These are phyloP conservation scores for Rhizomys pruinosus DNA, from an alignment of 2,113 vertebrate species.

Conservation along the genomic window DNA sequence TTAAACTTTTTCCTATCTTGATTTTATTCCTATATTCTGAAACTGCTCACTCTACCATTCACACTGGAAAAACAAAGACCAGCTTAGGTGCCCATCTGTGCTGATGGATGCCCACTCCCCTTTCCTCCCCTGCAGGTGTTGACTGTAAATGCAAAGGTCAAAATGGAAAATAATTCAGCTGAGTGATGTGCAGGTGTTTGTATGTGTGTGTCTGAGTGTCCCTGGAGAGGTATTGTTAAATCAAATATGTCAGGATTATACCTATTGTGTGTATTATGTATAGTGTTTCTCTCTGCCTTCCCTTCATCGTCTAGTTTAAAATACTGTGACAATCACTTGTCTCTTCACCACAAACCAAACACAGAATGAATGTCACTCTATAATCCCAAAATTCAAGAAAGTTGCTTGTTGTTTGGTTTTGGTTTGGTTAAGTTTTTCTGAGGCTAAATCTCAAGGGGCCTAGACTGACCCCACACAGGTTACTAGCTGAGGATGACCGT, in stretches of 20 bases:
- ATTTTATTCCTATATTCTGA: conserved; percentile 1
- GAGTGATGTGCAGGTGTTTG: neutral
- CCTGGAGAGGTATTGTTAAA: conserved; percentile 1
- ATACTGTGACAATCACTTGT: neutral
- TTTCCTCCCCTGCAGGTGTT: neutral
- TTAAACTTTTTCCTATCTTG: neutral
- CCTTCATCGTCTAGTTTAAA: neutral
- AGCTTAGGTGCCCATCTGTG: neutral
- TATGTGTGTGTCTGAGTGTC: neutral
- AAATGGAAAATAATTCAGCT: conserved; percentile 11
- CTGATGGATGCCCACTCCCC: neutral
- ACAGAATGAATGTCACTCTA: neutral
- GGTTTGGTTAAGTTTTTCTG: neutral
- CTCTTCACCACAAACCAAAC: conserved; percentile 10
- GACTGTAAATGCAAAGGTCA: conserved; percentile 24
- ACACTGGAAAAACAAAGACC: conserved; percentile 20
- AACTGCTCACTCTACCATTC: neutral
- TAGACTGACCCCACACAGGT: neutral
- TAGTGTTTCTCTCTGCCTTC: neutral
- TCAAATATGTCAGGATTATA: neutral
- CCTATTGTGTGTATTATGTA: neutral
- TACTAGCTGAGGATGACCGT: too few species aligned
- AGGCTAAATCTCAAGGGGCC: too few species aligned
- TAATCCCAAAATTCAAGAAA: neutral
- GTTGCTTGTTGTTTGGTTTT: neutral